Evolutionary conservation across 2,888 invertebrate genomes (phyloP), one percentile per base, ranked within the genome.

Genomic region (Drosophila melanosoma): DNA sequence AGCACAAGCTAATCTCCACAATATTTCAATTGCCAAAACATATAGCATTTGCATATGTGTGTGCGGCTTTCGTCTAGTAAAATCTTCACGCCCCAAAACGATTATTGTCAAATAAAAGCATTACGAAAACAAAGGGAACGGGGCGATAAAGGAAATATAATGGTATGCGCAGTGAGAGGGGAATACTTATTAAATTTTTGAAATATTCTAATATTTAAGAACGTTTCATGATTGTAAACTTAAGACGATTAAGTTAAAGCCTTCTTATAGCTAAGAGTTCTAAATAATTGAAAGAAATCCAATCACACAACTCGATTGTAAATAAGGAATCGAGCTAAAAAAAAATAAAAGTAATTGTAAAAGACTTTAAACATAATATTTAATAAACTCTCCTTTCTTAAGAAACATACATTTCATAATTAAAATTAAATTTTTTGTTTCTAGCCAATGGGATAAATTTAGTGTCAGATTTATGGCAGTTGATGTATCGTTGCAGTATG

Each of bases 11-110:
- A 88, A 86, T 79, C 87, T 82, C 76, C 79, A 78, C 76, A 80
- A 87, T 86, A 89, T 89, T 90, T 86, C 78, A 84, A 82, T 83
- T 84, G 79, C 83, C 85, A 72, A 84, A 82, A 79, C 79, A 79
- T 82, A 80, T 72, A 29, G 63, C 76, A 74, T 69, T 71, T 76
- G 74, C 76, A 73, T 78, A 65, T 72, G 82, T 72, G 81, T 66
- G 75, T 52, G 49, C 67, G 79, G 65, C 75, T 69, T 69, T 57
- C 42, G 63, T 59, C 56, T 62, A 71, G 70, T 73, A 77, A 74
- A 72, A 59, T 29, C 40, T 65, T 62, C 56, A 67, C n/a, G 56
- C 64, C 52, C 36, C 60, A 58, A 63, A 63, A 60, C 69, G 69
- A 76, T 82, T 82, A 76, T 64, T 40, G 70, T 20, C 70, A 57